These are phyloP conservation scores for Pseudorhiza aurosa DNA, from an alignment of 30 jellyfish, hydroid and myxozoan genomes.

Conservation along the genomic window DNA sequence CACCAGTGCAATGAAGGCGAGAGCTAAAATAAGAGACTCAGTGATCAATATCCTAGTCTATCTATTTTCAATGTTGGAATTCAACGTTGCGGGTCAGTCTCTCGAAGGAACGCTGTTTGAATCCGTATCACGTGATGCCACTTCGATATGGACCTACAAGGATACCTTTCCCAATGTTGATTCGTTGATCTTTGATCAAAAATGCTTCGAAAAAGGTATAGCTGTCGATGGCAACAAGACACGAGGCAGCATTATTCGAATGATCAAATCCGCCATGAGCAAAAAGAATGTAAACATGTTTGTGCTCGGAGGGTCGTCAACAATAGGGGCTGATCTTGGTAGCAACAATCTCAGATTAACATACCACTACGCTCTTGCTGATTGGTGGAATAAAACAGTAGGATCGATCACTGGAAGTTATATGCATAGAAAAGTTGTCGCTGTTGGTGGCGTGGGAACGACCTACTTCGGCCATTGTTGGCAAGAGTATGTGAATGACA, in stretches of 20 bases:
- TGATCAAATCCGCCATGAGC: constrained; percentile 68
- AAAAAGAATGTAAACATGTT: constrained; percentile 53
- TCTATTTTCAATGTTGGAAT: background rate
- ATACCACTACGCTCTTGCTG: constrained; percentile 88
- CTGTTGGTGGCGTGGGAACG: constrained; percentile 96
- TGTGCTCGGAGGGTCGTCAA: constrained; percentile 88
- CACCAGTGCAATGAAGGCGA: too few relatives aligned
- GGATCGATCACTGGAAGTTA: constrained; percentile 80
- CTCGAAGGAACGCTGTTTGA: background rate
- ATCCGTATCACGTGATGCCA: constrained; percentile 48
- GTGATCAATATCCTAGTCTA: background rate
- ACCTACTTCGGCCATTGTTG: constrained; percentile 89
- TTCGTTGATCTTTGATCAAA: constrained; percentile 30
- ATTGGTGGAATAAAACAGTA: constrained; percentile 95
- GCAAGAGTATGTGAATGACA: constrained; percentile 80
- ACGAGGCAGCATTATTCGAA: constrained; percentile 51
- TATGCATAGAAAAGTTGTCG: constrained; percentile 75
- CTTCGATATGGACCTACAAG: constrained; percentile 57
- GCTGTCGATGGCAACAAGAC: constrained; percentile 65
- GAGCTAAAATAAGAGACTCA: too few relatives aligned
- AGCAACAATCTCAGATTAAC: constrained; percentile 48
- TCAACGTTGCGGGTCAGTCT: background rate
- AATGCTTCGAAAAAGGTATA: constrained; percentile 54
- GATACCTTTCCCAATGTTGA: constrained; percentile 14
- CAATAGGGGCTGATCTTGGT: constrained; percentile 96